Evolutionary conservation across 2,113 vertebrate genomes (phyloP).

Genomic region (Boulengeromyrus knoepffleri): DNA sequence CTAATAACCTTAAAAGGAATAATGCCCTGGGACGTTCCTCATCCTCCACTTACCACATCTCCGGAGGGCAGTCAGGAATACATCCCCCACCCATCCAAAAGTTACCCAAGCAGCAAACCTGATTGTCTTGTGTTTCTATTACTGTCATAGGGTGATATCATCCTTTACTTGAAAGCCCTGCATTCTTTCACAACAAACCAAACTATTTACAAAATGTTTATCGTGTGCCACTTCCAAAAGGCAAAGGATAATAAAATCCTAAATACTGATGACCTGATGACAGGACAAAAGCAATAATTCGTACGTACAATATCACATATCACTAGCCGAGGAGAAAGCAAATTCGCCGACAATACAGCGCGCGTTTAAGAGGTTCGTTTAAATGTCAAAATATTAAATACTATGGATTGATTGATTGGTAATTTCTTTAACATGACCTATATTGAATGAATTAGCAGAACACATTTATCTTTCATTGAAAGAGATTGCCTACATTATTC

Average conservation of each 20-base stretch:
- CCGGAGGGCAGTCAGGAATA: conserved; percentile 47
- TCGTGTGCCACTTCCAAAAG: background rate
- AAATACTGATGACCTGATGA: background rate
- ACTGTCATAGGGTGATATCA: conserved; percentile 31
- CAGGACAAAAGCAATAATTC: conserved; percentile 1
- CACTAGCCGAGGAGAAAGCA: background rate
- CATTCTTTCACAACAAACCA: background rate
- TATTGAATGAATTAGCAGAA: background rate
- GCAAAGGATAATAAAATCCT: background rate
- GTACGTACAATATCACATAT: background rate
- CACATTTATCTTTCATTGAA: conserved; percentile 7
- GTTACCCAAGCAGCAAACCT: conserved; percentile 48
- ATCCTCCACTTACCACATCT: conserved; percentile 41
- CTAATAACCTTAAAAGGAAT: conserved; percentile 78
- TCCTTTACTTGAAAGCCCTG: background rate
- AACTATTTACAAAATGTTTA: background rate
- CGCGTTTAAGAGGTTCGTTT: background rate
- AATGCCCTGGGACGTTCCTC: conserved; percentile 56
- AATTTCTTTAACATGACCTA: background rate
- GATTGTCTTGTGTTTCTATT: conserved; percentile 26
- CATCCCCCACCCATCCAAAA: conserved; percentile 53
- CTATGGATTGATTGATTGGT: background rate
- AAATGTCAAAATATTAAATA: conserved; percentile 5
- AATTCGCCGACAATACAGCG: background rate
- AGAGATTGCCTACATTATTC: background rate